Evolutionary conservation across 2,888 invertebrate genomes (phyloP), one percentile per base, ranked within the genome.

Genomic region (Drosophila nr. perissopoda): DNA sequence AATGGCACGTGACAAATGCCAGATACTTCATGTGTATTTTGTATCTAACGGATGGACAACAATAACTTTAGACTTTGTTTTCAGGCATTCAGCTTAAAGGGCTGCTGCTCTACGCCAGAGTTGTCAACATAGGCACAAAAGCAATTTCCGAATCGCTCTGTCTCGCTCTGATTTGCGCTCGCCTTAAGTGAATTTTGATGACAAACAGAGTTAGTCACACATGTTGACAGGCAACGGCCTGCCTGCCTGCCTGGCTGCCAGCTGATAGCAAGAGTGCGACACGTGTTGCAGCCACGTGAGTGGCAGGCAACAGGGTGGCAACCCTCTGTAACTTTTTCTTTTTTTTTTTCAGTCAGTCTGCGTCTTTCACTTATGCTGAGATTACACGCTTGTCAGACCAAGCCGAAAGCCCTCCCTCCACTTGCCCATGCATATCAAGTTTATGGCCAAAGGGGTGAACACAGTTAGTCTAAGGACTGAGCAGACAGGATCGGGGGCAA

Each of bases 301-400:
- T 61, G 64, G 38, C 67, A 63, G 21, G 51, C 59, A 61, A 21
- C 10, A 31, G 25, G 29, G 46, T 46, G 46, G 40, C 11, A 33
- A 56, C 46, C 52, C 53, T 34, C 51, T 13, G 48, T 63, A 13
- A 25, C 34, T 57, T 38, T 49, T 61, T 38, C 53, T 33, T 58
- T 51, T 64, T 60, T 42, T 63, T 66, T 49, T n/a, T n/a, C n/a
- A n/a, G 38, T 8, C 60, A 25, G 52, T 63, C 59, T 64, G 51
- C 21, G 40, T 69, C 49, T 74, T 64, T 68, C 82, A 75, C 75
- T 86, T 83, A 74, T 61, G 82, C 42, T 49, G 74, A 87, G 89
- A 89, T 84, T 84, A 84, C 88, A 84, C 89, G 84, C 82, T 75
- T 84, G 89, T 84, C 84, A 84, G 73, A 21, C 73, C 52, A 57